Evolutionary conservation across 2,113 vertebrate species (phyloP).

Genomic region (Aegithalos caudatus): DNA sequence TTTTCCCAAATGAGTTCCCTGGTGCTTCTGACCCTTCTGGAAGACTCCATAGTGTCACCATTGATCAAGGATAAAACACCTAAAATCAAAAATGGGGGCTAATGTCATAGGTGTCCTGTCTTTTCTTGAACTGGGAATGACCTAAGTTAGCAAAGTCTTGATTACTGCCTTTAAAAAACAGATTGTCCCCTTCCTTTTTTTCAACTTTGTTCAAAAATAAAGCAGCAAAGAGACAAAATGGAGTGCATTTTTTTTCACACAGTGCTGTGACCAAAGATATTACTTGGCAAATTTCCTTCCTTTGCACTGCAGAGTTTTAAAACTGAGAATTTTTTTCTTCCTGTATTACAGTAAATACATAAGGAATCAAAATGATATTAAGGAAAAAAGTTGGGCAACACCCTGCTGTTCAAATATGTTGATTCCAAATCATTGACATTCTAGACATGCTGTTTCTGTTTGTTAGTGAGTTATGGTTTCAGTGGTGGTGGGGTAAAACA

Average conservation of each 20-base stretch:
- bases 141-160: background rate
- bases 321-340: background rate
- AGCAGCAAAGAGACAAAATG: background rate
- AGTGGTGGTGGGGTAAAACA: background rate
- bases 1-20: background rate
- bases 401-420: slow-evolving; percentile 1
- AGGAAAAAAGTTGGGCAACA: background rate
- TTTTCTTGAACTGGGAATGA: background rate
- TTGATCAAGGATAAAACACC: background rate
- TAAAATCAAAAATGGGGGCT: background rate
- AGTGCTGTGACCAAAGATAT: background rate
- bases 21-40: background rate
- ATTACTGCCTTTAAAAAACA: background rate
- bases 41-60: background rate
- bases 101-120: background rate
- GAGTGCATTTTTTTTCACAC: background rate
- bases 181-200: background rate
- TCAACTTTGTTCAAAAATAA: background rate
- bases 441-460: background rate
- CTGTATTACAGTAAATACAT: background rate
- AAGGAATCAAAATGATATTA: slow-evolving; percentile 17
- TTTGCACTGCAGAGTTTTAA: background rate
- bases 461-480: background rate
- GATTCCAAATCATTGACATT: background rate
- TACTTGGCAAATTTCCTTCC: background rate